Evolutionary conservation across 1,140 invertebrate species (phyloP), one percentile per base, ranked within the genome.

Genomic region (Drosophila novamexicana): DNA sequence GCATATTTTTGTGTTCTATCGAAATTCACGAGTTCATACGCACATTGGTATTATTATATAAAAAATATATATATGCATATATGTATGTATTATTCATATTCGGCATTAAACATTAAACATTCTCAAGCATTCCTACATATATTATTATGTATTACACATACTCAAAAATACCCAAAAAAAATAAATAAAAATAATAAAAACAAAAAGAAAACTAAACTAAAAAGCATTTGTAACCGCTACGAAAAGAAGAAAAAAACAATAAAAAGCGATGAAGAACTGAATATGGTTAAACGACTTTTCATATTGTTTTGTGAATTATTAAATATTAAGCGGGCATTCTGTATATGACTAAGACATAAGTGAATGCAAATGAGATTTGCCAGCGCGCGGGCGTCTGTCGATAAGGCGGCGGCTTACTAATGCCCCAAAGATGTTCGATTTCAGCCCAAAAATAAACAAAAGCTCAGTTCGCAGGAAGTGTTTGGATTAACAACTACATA

Each of bases 191-290:
- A 18, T 18, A 18, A 18, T 1, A 18, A 18, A 18, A 18, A 18
- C 10, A 10, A 22, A 56, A 58, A 54, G 53, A 59, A 73, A 68
- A 65, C 44, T 45, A 70, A 66, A 67, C 75, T 71, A 74, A 62
- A 79, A 77, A 74, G 75, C 88, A 86, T 77, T 88, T 86, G 83
- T 88, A 86, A 82, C 79, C 72, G 83, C 79, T 88, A 72, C 39
- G 34, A 53, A 37, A 12, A 36, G 1, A 22, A 81, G 14, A 36
- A 52, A 53, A 53, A 16, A 22, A 49, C 44, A 86, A 77, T 68
- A 84, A 88, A 88, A 70, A 81, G 84, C 79, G 83, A 77, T 52
- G 49, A 79, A 86, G 79, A 88, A 88, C 82, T 88, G 82, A 88
- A 81, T 70, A 45, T 22, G 16, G 18, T n/a, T 54, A 12, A 12